Base-by-base conservation (phyloP, 92 coral and sea anemone genomes). In the Palythoa caribaeorum region DNA sequence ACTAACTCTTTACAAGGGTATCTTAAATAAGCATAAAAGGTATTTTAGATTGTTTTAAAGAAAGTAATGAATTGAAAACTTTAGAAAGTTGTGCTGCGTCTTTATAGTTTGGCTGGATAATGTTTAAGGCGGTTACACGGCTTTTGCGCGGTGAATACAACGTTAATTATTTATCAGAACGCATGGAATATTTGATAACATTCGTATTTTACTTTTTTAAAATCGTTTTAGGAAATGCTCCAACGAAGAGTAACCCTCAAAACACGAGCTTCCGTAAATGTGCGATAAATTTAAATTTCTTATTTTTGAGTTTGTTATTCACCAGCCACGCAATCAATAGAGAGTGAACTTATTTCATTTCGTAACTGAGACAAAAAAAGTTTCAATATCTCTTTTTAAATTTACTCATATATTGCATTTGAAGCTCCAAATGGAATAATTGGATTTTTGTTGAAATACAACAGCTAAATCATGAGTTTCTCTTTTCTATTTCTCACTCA, bases 151-250 rank as follows among this genome's bases (percentile, higher is more conserved):
- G 38, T 44, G 75, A 28, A 81, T 62, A 44, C n/a, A 38, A 17
- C 15, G 21, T 81, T 44, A 81, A 81, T 81, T 81, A 81, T 81
- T 81, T 19, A 81, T 66, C 66, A 40, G 17, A 81, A 63, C 86
- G 59, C 86, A 66, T 81, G 86, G 86, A 81, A 81, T 81, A 66
- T 15, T 16, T 81, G 73, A 81, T 81, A 68, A 81, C 75, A 39
- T 20, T 19, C 28, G 59, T 35, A 6, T 60, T 8, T 13, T 1
- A 55, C 5, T 1, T 9, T 9, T 28, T 10, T 28, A 9, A 12
- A 35, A 15, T 70, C 10, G 1, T 17, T 65, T 38, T 5, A 70
- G 38, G 14, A 14, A 35, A 12, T 68, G 65, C 65, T 3, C 65
- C 0, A 11, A 59, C 17, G 16, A 44, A 40, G 37, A 38, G 50